A percentile compares a stretch with the other conserved stretches of the same genome.
Evolutionary conservation across 2,888 invertebrate species (phyloP).

Genomic region (Stegophylla sp.): DNA sequence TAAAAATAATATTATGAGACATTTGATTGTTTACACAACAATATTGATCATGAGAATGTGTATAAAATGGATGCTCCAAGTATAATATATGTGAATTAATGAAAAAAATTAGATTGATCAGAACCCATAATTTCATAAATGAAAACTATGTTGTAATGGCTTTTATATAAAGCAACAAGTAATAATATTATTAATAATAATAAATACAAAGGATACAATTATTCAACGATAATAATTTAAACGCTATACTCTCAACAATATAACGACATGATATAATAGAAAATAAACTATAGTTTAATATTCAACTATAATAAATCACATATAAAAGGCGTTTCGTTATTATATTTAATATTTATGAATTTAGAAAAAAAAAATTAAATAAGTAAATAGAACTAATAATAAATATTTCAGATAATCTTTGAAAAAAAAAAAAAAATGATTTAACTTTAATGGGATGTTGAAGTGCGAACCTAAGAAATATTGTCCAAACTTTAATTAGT

Average conservation of each 20-base stretch:
- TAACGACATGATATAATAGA: slow-evolving; percentile 57
- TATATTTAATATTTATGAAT: slow-evolving; percentile 48
- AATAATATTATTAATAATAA: not conserved
- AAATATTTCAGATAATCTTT: slow-evolving; percentile 40
- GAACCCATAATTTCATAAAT: slow-evolving; percentile 26
- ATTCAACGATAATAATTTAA: slow-evolving; percentile 58
- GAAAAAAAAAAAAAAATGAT: slow-evolving; percentile 21
- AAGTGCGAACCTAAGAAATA: slow-evolving; percentile 32
- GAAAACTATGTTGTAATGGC: too few species aligned
- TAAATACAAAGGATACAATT: slow-evolving; percentile 37
- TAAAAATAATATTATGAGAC: slow-evolving; percentile 23
- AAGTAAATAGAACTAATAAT: slow-evolving; percentile 39
- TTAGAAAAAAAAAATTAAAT: slow-evolving; percentile 26
- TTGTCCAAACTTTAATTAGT: slow-evolving; percentile 29
- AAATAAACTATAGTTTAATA: slow-evolving; percentile 57
- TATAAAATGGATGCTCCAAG: slow-evolving; percentile 35
- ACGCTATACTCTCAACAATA: slow-evolving; percentile 57
- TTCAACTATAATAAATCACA: slow-evolving; percentile 58
- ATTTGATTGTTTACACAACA: slow-evolving; percentile 53
- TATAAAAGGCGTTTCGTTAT: slow-evolving; percentile 39
- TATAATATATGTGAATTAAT: slow-evolving; percentile 8
- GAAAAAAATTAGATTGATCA: slow-evolving; percentile 39
- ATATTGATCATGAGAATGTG: not conserved
- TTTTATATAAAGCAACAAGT: slow-evolving; percentile 10
- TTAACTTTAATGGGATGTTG: slow-evolving; percentile 49